phyloP scores from a whole-genome alignment of 2,888 invertebrate species.

The Papilio demoleus region DNA sequence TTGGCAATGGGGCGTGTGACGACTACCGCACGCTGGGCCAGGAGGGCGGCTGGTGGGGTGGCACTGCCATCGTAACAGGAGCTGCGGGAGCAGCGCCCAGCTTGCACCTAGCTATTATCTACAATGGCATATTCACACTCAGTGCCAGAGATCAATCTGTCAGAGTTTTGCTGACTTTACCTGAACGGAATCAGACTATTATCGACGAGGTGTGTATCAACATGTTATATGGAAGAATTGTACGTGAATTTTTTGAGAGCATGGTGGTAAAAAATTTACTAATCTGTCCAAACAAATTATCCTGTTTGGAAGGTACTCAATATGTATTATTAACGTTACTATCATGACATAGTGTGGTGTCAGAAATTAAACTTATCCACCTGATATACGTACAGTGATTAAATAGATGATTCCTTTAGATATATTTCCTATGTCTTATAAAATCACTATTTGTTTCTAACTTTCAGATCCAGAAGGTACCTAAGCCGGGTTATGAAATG shows the following conservation, averaged over 20 bases:
- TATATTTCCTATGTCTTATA: not conserved
- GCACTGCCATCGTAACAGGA: constrained; percentile 93
- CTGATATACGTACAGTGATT: too few relatives aligned
- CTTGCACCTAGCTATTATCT: constrained; percentile 90
- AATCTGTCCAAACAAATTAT: too few relatives aligned
- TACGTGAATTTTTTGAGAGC: not conserved
- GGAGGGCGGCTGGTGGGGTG: constrained; percentile 91
- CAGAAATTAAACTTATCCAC: too few relatives aligned
- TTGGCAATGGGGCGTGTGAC: constrained; percentile 77
- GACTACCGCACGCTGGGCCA: constrained; percentile 74
- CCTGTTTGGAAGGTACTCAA: too few relatives aligned
- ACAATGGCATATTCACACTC: constrained; percentile 90
- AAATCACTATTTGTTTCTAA: not conserved
- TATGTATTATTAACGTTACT: too few relatives aligned
- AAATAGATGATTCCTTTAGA: too few relatives aligned
- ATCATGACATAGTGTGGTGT: too few relatives aligned
- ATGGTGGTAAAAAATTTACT: not conserved
- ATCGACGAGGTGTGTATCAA: constrained; percentile 85
- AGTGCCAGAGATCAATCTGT: constrained; percentile 87
- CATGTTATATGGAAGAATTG: too few relatives aligned
- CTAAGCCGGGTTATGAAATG: constrained; percentile 89
- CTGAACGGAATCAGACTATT: constrained; percentile 89
- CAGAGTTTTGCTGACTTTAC: constrained; percentile 86
- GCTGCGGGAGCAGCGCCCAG: constrained; percentile 91
- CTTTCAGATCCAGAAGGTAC: constrained; percentile 84